These are phyloP conservation scores for Dione juno DNA, from an alignment of 2,888 invertebrate species.

Conservation along the genomic window DNA sequence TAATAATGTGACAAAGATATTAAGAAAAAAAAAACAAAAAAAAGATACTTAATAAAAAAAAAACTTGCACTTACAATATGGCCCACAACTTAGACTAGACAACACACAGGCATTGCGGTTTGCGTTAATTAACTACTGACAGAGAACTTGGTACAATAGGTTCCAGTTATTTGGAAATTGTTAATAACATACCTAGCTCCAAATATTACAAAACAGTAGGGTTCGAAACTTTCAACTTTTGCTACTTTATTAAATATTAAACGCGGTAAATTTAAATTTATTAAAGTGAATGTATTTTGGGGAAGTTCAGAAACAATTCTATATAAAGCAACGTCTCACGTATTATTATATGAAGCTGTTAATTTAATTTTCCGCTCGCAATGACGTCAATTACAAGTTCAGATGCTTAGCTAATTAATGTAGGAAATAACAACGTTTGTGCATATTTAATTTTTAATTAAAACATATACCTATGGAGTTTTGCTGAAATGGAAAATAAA, in stretches of 20 bases:
- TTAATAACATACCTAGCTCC: constrained; percentile 50
- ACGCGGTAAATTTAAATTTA: constrained; percentile 14
- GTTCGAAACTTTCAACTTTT: constrained; percentile 25
- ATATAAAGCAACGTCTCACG: not conserved
- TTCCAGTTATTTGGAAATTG: constrained; percentile 66
- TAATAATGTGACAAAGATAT: too few relatives aligned
- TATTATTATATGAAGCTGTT: not conserved
- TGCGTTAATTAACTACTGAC: constrained; percentile 75
- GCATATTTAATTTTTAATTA: not conserved
- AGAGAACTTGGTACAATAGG: constrained; percentile 72
- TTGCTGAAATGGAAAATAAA: too few relatives aligned
- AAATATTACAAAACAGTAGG: constrained; percentile 34
- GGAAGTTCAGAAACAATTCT: not conserved
- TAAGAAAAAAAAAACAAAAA: not conserved
- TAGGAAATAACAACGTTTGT: not conserved
- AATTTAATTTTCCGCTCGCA: constrained; percentile 22
- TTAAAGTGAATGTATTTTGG: not conserved
- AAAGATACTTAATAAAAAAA: not conserved
- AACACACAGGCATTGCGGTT: constrained; percentile 67
- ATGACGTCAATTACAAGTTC: constrained; percentile 12
- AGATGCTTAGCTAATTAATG: not conserved
- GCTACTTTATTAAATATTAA: constrained; percentile 24
- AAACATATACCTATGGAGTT: too few relatives aligned
- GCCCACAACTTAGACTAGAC: constrained; percentile 52
- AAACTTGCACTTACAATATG: constrained; percentile 34